These are phyloP conservation scores for Cyanistes caeruleus DNA, from an alignment of 2,113 vertebrate genomes.

Conservation along the genomic window DNA sequence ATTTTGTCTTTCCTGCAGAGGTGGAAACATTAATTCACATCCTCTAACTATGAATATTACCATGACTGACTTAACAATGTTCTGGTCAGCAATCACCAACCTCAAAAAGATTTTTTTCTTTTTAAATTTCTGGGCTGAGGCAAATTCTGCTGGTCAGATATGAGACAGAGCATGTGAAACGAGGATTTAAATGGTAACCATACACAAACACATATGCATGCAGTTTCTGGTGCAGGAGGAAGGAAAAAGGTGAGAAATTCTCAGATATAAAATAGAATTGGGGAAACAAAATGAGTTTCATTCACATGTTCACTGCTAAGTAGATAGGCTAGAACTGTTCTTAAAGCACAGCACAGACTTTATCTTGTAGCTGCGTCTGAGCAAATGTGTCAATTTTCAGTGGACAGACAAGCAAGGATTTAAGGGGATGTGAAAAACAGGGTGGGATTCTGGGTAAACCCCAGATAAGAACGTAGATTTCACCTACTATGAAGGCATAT, in stretches of 20 bases:
- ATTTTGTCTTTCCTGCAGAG: neutral
- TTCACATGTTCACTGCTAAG: neutral
- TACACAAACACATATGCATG: neutral
- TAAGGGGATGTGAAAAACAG: neutral
- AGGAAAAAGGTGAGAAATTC: neutral
- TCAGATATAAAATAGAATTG: neutral
- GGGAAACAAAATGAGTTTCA: neutral
- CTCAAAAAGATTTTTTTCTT: neutral
- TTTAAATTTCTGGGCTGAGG: neutral
- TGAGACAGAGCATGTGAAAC: neutral
- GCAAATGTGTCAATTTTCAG: neutral
- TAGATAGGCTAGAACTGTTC: neutral
- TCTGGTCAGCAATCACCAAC: neutral
- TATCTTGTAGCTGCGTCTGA: neutral
- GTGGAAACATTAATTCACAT: neutral
- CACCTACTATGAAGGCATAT: neutral
- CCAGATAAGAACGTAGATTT: conserved; percentile 15
- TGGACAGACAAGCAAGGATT: neutral
- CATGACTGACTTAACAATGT: neutral
- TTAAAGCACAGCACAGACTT: neutral
- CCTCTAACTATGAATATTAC: neutral
- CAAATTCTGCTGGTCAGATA: neutral
- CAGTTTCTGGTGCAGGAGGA: neutral
- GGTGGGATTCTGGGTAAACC: neutral
- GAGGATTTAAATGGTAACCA: conserved; percentile 2